These are phyloP conservation scores for Pantelozetes paolii DNA, from an alignment of 2,888 invertebrate genomes.

Conservation along the genomic window DNA sequence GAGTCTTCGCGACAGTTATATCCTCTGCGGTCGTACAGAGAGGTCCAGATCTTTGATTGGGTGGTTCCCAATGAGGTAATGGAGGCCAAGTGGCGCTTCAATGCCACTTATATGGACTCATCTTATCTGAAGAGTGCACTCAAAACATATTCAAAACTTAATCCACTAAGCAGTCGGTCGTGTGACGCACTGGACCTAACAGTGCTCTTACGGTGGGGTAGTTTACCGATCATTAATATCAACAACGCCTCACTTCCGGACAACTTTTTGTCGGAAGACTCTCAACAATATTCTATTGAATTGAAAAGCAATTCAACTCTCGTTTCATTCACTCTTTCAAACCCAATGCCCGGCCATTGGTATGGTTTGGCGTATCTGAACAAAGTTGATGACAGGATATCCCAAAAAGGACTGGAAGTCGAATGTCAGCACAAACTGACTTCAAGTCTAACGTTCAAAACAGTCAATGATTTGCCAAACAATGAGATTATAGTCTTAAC, in stretches of 20 bases:
- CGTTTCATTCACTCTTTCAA: constrained; percentile 48
- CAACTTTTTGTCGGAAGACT: constrained; percentile 53
- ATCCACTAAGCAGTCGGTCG: background rate
- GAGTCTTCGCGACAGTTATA: constrained; percentile 49
- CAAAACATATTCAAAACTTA: constrained; percentile 7
- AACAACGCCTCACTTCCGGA: constrained; percentile 73
- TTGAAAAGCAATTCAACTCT: constrained; percentile 50
- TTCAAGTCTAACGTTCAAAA: constrained; percentile 27
- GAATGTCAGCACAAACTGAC: constrained; percentile 37
- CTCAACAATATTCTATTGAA: constrained; percentile 49
- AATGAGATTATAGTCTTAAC: constrained; percentile 29
- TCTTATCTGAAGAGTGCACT: background rate
- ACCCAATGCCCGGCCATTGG: constrained; percentile 53
- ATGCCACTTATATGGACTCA: constrained; percentile 50
- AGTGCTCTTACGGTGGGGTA: constrained; percentile 69
- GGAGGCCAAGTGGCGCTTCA: constrained; percentile 54
- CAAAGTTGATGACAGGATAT: constrained; percentile 48
- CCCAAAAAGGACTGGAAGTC: constrained; percentile 39
- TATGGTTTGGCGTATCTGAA: constrained; percentile 58
- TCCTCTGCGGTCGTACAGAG: constrained; percentile 58
- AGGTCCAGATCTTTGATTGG: constrained; percentile 61
- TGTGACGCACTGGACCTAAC: constrained; percentile 40
- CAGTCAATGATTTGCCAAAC: background rate
- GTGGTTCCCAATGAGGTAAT: constrained; percentile 58
- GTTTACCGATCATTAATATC: constrained; percentile 75